Base-by-base conservation (phyloP, 1,140 invertebrate genomes). In the Calliopsis andreniformis region DNA sequence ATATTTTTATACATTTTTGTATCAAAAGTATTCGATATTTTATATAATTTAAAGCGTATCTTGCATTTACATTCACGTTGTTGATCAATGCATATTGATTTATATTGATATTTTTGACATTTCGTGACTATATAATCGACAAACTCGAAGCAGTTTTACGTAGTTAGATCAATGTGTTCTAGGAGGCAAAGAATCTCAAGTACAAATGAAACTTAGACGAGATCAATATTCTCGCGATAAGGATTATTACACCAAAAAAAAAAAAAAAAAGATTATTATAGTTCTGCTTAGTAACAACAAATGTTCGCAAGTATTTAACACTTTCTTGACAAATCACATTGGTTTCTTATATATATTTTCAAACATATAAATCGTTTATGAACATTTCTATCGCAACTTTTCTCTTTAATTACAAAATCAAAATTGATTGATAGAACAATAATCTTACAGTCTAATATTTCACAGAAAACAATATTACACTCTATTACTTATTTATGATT, bases 191-290 rank as follows among this genome's bases (percentile, higher is more conserved):
- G 66, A 56, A 61, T 82, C 64, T 76, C 23, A 80, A 82, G 80
- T 82, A 82, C 80, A 82, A 82, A 82, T 82, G 42, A 70, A 58
- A 30, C n/a, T 69, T 80, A 80, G 70, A 58, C 35, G 45, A 62
- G 28, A 73, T 23, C 32, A 39, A 18, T 14, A 64, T 56, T 76
- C 73, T 43, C 30, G 55, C 53, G 4, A 12, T 39, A 62, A 63
- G 58, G 35, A 20, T n/a, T 42, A 23, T 20, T 10, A 61, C 55
- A 63, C 23, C 32, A 63, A 63, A 63, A 70, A 45, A 23, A 63
- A 63, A 63, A 59, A 32, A 45, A 32, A 49, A 39, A 39, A 12
- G 39, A 32, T 23, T 55, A 16, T 61, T 64, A 47, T 35, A 67
- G 10, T 16, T 12, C 5, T 62, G 63, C 1, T 42, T 71, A 71